phyloP scores from a whole-genome alignment of 2,797 vertebrate species.

The Danio kyathit region DNA sequence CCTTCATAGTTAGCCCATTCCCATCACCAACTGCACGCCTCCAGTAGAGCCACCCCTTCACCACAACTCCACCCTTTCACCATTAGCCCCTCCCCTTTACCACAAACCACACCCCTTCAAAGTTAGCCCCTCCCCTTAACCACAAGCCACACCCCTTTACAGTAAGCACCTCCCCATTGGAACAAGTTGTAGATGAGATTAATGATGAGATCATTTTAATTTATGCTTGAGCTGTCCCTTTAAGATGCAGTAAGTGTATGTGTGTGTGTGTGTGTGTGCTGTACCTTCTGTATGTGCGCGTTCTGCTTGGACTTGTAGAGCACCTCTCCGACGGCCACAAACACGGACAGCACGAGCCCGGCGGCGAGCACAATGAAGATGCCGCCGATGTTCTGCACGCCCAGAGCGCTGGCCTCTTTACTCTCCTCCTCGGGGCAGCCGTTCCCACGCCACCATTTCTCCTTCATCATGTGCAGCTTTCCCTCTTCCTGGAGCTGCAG shows the following conservation, averaged over 20 bases:
- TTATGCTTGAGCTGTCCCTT: not conserved
- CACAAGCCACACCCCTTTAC: too few relatives aligned
- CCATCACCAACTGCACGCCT: too few relatives aligned
- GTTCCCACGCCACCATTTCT: conserved; percentile 91
- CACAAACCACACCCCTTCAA: too few relatives aligned
- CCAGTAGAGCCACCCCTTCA: too few relatives aligned
- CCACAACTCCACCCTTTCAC: too few relatives aligned
- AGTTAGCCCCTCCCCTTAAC: too few relatives aligned
- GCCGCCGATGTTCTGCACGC: conserved; percentile 97
- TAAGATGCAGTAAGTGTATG: not conserved
- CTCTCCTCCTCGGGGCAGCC: conserved; percentile 97
- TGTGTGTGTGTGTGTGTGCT: conserved; percentile 43
- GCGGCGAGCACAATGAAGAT: conserved; percentile 98
- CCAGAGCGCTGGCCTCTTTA: conserved; percentile 97
- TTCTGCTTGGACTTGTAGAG: conserved; percentile 99
- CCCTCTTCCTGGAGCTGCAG: conserved; percentile 97
- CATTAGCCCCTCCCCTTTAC: too few relatives aligned
- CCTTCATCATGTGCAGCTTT: conserved; percentile 89
- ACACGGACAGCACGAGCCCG: conserved; percentile 95
- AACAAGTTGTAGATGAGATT: too few relatives aligned
- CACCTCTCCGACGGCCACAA: conserved; percentile 97
- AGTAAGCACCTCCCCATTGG: too few relatives aligned
- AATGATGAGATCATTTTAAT: too few relatives aligned
- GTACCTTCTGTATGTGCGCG: conserved; percentile 96
- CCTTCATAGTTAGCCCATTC: too few relatives aligned